phyloP scores from a whole-genome alignment of 2,113 vertebrate species.

The Gorsachius goisagi region DNA sequence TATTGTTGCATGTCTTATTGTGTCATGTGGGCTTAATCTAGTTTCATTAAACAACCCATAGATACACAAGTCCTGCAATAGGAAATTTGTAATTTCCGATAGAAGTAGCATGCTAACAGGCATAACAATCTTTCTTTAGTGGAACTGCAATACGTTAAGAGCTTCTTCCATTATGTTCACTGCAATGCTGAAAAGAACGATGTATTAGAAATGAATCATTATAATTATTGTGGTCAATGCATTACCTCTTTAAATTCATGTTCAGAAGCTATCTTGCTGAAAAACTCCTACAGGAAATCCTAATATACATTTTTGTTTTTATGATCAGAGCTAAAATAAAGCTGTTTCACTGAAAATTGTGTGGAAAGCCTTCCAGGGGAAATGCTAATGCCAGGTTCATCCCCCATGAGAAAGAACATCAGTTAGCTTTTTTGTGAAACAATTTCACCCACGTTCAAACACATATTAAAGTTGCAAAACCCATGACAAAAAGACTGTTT shows the following conservation, averaged over 20 bases:
- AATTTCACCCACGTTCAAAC: neutral
- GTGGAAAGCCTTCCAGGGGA: neutral
- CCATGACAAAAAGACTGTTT: neutral
- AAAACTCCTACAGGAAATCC: neutral
- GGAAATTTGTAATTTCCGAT: neutral
- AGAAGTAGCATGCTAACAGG: neutral
- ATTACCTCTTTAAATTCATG: slow-evolving; percentile 5
- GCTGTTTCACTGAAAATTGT: neutral
- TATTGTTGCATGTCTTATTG: neutral
- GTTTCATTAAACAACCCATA: neutral
- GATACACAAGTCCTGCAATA: neutral
- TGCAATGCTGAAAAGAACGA: neutral
- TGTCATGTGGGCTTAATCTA: neutral
- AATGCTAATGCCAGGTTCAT: neutral
- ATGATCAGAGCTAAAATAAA: neutral
- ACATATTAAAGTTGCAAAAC: neutral
- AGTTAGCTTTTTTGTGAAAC: neutral
- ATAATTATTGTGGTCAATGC: neutral
- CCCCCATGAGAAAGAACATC: neutral
- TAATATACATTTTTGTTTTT: neutral
- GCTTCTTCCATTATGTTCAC: neutral
- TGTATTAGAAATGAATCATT: neutral
- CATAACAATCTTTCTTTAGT: neutral
- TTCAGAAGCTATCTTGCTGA: neutral
- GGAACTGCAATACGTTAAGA: neutral